Conservation (phyloP, 1,140 invertebrate genomes). For the Luehdorfia chinensis region DNA sequence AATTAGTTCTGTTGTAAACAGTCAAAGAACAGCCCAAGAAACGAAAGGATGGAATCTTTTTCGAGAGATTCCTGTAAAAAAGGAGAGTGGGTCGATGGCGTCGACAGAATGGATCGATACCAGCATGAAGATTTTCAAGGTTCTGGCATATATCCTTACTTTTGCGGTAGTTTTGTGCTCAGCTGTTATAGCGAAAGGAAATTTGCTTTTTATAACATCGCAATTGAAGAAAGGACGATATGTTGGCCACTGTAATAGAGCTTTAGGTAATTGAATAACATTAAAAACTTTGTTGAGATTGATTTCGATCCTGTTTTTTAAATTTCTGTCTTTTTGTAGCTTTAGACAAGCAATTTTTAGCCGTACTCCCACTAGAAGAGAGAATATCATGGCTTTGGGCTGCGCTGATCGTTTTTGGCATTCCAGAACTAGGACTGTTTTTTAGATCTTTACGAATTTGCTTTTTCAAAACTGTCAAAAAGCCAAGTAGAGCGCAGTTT, state of each 20-base stretch:
- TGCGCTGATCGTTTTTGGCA: conserved; percentile 87
- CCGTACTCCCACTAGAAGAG: conserved; percentile 85
- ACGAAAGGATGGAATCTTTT: conserved; percentile 98
- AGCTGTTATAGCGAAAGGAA: conserved; percentile 90
- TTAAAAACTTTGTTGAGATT: no score
- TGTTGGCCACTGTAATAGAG: conserved; percentile 87
- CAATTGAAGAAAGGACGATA: conserved; percentile 86
- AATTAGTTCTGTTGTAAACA: conserved; percentile 56
- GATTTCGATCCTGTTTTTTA: conserved; percentile 3
- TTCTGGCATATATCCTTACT: conserved; percentile 89
- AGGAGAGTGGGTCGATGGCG: conserved; percentile 91
- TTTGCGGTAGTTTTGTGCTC: conserved; percentile 88
- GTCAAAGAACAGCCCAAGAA: conserved; percentile 88
- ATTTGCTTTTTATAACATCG: conserved; percentile 92
- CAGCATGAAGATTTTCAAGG: conserved; percentile 90
- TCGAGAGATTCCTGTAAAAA: conserved; percentile 90
- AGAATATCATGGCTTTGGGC: conserved; percentile 95
- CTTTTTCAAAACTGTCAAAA: conserved; percentile 90
- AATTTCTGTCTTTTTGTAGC: conserved; percentile 80
- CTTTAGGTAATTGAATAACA: conserved; percentile 83
- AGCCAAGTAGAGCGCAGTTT: conserved; percentile 80
- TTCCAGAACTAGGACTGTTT: conserved; percentile 91
- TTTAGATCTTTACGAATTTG: conserved; percentile 91
- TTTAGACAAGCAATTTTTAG: conserved; percentile 88
- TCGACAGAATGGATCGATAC: conserved; percentile 89